These are phyloP conservation scores for Phymastichus coffea DNA, from an alignment of 1,140 invertebrate species.

Conservation along the genomic window DNA sequence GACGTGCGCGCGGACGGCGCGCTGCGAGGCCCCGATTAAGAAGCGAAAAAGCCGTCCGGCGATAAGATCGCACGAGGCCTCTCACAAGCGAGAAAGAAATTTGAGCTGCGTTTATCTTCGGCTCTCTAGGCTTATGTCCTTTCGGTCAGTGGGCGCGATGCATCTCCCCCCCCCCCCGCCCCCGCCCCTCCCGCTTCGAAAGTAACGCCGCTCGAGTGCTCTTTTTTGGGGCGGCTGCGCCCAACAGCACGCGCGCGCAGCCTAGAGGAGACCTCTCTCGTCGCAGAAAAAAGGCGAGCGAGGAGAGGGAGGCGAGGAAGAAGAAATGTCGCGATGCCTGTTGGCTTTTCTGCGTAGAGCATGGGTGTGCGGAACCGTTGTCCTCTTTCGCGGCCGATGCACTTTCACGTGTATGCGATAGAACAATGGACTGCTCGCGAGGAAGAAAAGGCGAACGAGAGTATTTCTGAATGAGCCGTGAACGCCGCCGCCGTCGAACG, in stretches of 20 bases:
- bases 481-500: constrained; percentile 37
- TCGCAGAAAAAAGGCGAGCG: not conserved
- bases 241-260: not conserved
- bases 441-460: constrained; percentile 23
- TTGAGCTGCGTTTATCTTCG: constrained; percentile 11
- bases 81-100: constrained; percentile 6
- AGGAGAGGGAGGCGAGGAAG: not conserved
- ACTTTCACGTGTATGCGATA: constrained; percentile 25
- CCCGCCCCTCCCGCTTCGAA: not conserved
- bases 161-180: not conserved
- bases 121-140: too few species aligned
- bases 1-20: not conserved
- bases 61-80: constrained; percentile 1
- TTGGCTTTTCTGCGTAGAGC: too few species aligned
- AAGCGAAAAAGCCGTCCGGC: constrained; percentile 6
- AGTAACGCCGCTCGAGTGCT: too few species aligned
- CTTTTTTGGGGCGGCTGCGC: not conserved
- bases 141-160: too few species aligned
- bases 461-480: constrained; percentile 42
- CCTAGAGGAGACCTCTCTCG: not conserved
- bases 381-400: not conserved
- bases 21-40: constrained; percentile 11
- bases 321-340: too few species aligned
- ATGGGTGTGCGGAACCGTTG: not conserved
- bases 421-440: constrained; percentile 41